Evolutionary conservation across 2,797 vertebrate species (phyloP).

Genomic region (Rhinella marina): DNA sequence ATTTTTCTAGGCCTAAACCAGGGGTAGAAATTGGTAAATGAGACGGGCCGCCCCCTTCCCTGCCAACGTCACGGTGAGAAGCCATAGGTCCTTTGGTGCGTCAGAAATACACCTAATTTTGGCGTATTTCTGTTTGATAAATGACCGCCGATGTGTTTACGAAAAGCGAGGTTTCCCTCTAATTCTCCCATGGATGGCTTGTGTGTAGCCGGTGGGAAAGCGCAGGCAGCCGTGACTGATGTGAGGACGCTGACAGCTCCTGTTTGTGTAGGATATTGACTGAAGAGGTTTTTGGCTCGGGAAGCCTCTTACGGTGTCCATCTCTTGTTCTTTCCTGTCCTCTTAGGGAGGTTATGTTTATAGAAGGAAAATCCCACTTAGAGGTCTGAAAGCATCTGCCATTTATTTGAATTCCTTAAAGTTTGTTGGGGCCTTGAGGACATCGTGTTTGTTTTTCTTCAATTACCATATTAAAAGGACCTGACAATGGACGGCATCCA

Average conservation of each 20-base stretch:
- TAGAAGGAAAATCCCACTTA: slow-evolving; percentile 26
- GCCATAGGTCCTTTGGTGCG: no score
- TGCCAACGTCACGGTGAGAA: no score
- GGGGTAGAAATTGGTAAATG: no score
- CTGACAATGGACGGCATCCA: neutral
- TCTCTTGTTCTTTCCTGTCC: slow-evolving; percentile 45
- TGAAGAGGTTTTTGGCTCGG: slow-evolving; percentile 7
- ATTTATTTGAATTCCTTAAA: slow-evolving; percentile 33
- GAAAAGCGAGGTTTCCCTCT: neutral
- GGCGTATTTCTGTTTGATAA: no score
- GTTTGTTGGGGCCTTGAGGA: neutral
- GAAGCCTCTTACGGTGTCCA: neutral
- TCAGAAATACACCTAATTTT: no score
- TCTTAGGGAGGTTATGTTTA: slow-evolving; percentile 37
- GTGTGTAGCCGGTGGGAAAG: neutral
- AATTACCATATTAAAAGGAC: neutral
- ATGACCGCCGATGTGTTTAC: neutral
- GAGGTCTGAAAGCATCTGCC: slow-evolving; percentile 34
- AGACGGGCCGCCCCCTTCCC: no score
- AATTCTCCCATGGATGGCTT: neutral
- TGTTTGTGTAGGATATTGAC: slow-evolving; percentile 27
- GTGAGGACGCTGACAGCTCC: neutral
- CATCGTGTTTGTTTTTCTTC: neutral
- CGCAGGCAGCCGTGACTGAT: slow-evolving; percentile 11
- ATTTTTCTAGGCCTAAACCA: no score